Conservation (phyloP, 2,797 vertebrate species). For the Gambusia yucatana region DNA sequence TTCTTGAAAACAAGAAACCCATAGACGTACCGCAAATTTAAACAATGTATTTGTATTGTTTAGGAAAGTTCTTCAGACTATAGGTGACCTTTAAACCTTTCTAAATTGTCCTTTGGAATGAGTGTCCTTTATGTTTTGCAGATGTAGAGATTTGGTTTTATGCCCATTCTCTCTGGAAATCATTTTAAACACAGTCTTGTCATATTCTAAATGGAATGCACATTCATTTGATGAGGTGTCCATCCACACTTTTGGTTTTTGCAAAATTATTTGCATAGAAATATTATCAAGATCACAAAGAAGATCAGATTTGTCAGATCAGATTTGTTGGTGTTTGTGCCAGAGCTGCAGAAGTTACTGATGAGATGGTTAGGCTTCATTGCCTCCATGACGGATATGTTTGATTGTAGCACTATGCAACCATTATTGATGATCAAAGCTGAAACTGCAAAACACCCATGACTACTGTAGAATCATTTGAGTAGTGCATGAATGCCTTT, state of each 20-base stretch:
- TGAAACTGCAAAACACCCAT: constrained; percentile 3
- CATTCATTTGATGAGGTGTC: not conserved
- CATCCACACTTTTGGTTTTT: not conserved
- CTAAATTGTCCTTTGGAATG: not conserved
- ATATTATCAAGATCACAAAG: not conserved
- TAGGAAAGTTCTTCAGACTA: not conserved
- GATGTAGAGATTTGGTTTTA: not conserved
- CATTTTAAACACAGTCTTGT: not conserved
- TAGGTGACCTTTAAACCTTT: not conserved
- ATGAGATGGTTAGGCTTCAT: not conserved
- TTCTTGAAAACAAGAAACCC: not conserved
- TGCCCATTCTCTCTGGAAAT: not conserved
- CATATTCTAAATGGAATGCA: not conserved
- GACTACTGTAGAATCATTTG: constrained; percentile 1
- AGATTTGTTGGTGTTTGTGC: not conserved
- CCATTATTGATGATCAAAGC: constrained; percentile 9
- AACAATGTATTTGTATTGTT: not conserved
- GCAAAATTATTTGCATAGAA: not conserved
- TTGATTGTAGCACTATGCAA: not conserved
- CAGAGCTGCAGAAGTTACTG: not conserved
- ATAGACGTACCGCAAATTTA: not conserved
- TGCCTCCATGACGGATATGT: constrained; percentile 2
- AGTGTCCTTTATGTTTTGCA: not conserved
- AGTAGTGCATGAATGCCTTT: not conserved
- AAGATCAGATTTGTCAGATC: not conserved